phyloP scores from a whole-genome alignment of 1,140 invertebrate species.

The honey bee (Apis mellifera) region DNA sequence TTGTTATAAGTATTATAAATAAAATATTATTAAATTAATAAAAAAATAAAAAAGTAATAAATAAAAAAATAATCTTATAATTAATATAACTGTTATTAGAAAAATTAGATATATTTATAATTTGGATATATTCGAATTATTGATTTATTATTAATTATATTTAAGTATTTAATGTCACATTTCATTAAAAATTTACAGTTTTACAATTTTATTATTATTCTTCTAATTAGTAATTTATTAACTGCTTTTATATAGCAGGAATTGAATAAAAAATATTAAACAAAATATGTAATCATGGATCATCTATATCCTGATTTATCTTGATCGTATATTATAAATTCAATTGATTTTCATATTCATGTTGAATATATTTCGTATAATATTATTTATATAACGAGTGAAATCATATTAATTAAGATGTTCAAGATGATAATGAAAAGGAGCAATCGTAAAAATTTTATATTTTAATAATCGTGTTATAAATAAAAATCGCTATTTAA shows the following conservation, averaged over 20 bases:
- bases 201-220: too few relatives aligned
- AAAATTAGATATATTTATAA: too few relatives aligned
- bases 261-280: background rate
- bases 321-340: background rate
- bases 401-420: constrained; percentile 25
- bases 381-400: background rate
- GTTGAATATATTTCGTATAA: background rate
- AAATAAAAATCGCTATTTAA: constrained; percentile 2
- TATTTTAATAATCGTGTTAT: constrained; percentile 34
- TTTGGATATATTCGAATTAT: too few relatives aligned
- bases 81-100: too few relatives aligned
- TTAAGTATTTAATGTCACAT: too few relatives aligned
- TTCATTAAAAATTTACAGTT: too few relatives aligned
- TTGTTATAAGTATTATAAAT: too few relatives aligned
- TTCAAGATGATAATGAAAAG: constrained; percentile 12
- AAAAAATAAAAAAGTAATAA: too few relatives aligned
- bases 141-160: too few relatives aligned
- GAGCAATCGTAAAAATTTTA: constrained; percentile 9
- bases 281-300: background rate
- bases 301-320: background rate
- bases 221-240: too few relatives aligned
- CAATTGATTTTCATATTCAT: constrained; percentile 21
- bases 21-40: too few relatives aligned
- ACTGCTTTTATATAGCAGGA: background rate
- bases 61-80: too few relatives aligned